Evolutionary conservation across 2,113 vertebrate genomes (phyloP).

Genomic region (Ovis aries): ARS-UI_Ramb_v3.0 NC_056077.1:22064501-22065000

Average conservation of each 20-base stretch:
- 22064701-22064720: not conserved
- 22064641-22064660: not conserved
- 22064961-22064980: not conserved
- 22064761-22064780: not conserved
- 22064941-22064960: not conserved
- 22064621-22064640: not conserved
- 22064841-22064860: not conserved
- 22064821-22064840: not conserved
- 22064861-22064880: not conserved
- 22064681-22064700: not conserved
- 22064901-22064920: not conserved
- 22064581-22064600: not conserved
- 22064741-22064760: not conserved
- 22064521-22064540: not conserved
- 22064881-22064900: not conserved
- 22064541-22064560: not conserved
- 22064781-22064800: not conserved
- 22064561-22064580: not conserved
- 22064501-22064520: not conserved
- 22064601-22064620: not conserved
- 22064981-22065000: not conserved
- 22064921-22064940: not conserved
- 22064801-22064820: not conserved
- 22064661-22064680: not conserved
- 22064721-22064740: not conserved